Evolutionary conservation across 2,888 invertebrate genomes (phyloP), one percentile per base, ranked within the genome.

Genomic region (Timema cristinae): DNA sequence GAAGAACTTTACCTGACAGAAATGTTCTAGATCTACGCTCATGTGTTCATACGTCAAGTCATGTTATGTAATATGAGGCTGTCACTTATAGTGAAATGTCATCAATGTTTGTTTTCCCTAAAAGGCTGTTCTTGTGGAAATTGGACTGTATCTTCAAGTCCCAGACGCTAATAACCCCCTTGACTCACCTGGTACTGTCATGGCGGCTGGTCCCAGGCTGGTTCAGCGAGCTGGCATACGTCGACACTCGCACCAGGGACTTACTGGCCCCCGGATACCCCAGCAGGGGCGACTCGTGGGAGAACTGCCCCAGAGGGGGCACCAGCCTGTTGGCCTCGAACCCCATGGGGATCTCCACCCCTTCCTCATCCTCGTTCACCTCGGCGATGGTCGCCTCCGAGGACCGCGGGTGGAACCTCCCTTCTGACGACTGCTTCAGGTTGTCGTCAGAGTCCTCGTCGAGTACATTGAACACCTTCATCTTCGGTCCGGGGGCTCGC

Each of bases 181-280:
- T 4, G 32, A 32, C 56, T 59, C 69, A 72, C 71, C 71, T 71
- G 56, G 49, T 69, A 50, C 71, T 71, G 67, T 71, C 69, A 16
- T 69, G 69, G 13, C 69, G 54, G 16, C 71, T 70, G 51, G 52
- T 32, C 1, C 54, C 59, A 15, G 70, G 68, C 47, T 74, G 73
- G 56, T 71, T 72, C 13, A 74, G 67, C 48, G 72, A 72, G 52
- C 73, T 74, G 51, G 73, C 59, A 50, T 70, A 74, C 5, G 73
- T 74, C 7, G 68, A 70, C 9, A 70, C 70, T 11, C 73, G 61
- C 16, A 67, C 56, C 56, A 74, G 70, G 9, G 72, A 50, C 10
- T 48, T 51, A 10, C 16, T 16, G 32, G 15, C 49, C 9, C 66
- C 69, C 48, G 66, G 52, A 13, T 63, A 15, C 47, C 67, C 61